phyloP scores from a whole-genome alignment of 2,797 vertebrate genomes.

The Fratercula arctica region DNA sequence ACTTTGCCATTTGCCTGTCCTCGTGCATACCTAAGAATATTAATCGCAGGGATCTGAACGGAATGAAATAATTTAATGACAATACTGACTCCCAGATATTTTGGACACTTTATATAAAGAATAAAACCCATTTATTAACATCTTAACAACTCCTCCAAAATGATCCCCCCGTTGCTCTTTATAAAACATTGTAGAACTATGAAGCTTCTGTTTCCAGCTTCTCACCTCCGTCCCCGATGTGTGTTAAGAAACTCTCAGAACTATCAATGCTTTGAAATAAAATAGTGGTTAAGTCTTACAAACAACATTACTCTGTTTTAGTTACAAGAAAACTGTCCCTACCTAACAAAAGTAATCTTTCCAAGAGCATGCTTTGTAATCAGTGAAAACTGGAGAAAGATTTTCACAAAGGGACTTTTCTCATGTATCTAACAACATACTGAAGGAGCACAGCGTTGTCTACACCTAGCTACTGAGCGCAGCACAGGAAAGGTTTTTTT shows the following conservation, averaged over 20 bases:
- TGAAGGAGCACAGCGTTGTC: background rate
- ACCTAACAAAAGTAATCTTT: background rate
- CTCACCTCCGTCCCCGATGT: accelerated
- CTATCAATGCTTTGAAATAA: background rate
- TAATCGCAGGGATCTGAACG: background rate
- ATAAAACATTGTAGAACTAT: background rate
- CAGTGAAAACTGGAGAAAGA: background rate
- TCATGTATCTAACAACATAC: background rate
- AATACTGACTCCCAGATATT: background rate
- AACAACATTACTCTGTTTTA: background rate
- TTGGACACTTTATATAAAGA: background rate
- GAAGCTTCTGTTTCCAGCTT: background rate
- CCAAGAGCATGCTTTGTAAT: background rate
- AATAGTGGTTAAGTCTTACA: background rate
- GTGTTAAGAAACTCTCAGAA: background rate
- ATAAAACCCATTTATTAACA: conserved; percentile 28
- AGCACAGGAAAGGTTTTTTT: background rate
- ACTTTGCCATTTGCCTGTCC: background rate
- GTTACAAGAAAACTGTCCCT: background rate
- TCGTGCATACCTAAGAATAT: background rate
- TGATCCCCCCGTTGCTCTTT: background rate
- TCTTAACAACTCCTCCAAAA: background rate
- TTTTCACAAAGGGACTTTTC: background rate
- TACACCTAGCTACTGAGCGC: background rate
- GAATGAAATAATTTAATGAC: background rate